A percentile compares a stretch with the other conserved stretches of the same genome.
phyloP scores from a whole-genome alignment of 1,140 invertebrate species.

The Drosophila prosaltans region DNA sequence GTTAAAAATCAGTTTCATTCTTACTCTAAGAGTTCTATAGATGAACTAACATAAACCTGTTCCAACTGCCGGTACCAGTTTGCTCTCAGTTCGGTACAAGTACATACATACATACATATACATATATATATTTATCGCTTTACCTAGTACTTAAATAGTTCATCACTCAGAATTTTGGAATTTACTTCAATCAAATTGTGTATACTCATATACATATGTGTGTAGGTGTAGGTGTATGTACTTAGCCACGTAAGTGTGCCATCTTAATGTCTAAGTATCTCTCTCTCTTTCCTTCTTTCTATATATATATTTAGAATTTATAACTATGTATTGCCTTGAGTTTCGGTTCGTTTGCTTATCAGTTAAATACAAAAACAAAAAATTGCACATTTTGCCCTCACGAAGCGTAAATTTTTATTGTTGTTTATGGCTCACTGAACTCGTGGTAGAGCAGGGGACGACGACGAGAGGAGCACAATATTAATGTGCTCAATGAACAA shows the following conservation, averaged over 20 bases:
- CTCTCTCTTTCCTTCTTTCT: not conserved
- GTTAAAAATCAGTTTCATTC: too few species aligned
- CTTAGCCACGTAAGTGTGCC: not conserved
- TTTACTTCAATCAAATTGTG: too few species aligned
- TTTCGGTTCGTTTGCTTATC: constrained; percentile 32
- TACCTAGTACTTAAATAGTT: too few species aligned
- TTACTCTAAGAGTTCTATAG: too few species aligned
- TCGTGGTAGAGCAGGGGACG: not conserved
- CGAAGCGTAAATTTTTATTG: constrained; percentile 15
- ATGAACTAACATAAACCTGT: too few species aligned
- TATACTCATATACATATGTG: too few species aligned
- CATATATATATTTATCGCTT: too few species aligned
- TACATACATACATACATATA: too few species aligned
- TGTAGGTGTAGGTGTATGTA: too few species aligned
- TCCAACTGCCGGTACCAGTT: too few species aligned
- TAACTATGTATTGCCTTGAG: not conserved
- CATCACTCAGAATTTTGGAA: too few species aligned
- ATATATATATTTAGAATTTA: constrained; percentile 7
- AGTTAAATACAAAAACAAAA: constrained; percentile 2
- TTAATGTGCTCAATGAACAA: constrained; percentile 25
- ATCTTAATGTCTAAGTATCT: not conserved
- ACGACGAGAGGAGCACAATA: constrained; percentile 10
- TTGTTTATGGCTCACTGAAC: constrained; percentile 44
- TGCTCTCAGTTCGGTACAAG: too few species aligned
- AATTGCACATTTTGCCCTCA: constrained; percentile 34